Evolutionary conservation across 2,113 vertebrate genomes (phyloP).

Genomic region (Tiliqua scincoides): DNA sequence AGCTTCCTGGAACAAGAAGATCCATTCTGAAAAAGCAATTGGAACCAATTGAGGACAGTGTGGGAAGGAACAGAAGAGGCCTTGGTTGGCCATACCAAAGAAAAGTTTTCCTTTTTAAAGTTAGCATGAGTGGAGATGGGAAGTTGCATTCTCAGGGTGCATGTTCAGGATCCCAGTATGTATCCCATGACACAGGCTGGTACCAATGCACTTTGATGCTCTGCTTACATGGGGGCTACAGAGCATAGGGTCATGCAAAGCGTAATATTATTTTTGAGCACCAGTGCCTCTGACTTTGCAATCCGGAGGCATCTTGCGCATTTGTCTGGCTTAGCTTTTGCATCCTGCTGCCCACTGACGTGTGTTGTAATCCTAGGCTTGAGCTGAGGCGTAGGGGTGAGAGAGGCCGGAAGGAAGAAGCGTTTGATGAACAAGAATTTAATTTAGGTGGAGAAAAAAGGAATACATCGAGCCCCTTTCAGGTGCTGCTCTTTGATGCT

Average conservation of each 20-base stretch:
- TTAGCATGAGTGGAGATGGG: neutral
- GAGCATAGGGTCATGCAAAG: neutral
- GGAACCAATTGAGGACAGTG: neutral
- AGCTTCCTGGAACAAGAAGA: conserved; percentile 43
- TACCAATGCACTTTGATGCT: neutral
- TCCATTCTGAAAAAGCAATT: conserved; percentile 3
- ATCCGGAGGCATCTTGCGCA: conserved; percentile 24
- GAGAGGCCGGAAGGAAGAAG: conserved; percentile 1
- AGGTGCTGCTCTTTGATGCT: conserved; percentile 59
- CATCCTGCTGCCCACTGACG: conserved; percentile 25
- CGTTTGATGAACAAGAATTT: conserved; percentile 42
- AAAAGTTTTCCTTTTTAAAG: neutral
- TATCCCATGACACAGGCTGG: neutral
- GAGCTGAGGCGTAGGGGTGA: conserved; percentile 33
- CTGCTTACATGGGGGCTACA: neutral
- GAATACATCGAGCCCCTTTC: neutral
- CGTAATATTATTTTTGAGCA: neutral
- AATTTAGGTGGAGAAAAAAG: conserved; percentile 4
- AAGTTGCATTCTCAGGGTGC: neutral
- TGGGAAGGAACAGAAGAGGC: neutral
- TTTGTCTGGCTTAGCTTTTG: conserved; percentile 46
- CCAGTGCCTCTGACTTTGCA: neutral
- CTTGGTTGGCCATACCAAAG: conserved; percentile 15
- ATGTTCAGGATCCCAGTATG: neutral
- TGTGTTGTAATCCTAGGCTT: conserved; percentile 56